Percentiles rank a stretch among this genome's conserved stretches.
Evolutionary conservation across 2,113 vertebrate genomes (phyloP).

Genomic region (Alectura lathami): DNA sequence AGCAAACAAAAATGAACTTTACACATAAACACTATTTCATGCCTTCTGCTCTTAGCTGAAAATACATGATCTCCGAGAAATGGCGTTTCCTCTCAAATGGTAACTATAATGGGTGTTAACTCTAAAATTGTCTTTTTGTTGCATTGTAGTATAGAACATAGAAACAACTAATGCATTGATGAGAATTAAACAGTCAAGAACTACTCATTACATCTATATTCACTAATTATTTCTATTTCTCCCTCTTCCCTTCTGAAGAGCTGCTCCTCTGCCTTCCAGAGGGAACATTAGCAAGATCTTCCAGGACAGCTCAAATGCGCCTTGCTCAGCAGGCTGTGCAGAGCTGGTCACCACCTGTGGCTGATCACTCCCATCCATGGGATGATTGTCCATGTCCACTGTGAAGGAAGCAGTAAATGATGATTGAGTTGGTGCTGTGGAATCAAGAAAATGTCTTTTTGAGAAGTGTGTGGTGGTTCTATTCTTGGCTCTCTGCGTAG

Average conservation of each 20-base stretch:
- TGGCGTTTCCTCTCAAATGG: not conserved
- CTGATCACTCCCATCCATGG: not conserved
- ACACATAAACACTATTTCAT: not conserved
- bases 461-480: accelerated
- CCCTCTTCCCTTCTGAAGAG: not conserved
- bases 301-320: not conserved
- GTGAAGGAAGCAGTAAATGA: not conserved
- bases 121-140: not conserved
- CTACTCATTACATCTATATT: not conserved
- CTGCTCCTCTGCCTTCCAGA: not conserved
- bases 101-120: not conserved
- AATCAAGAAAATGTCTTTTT: not conserved
- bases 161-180: not conserved
- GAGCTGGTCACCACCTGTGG: not conserved
- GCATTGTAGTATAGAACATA: not conserved
- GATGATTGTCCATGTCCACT: not conserved
- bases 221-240: not conserved
- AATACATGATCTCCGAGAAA: not conserved
- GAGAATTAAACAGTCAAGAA: not conserved
- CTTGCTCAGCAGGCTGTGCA: not conserved
- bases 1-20: not conserved
- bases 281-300: not conserved
- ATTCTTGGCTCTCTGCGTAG: not conserved
- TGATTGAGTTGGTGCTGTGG: not conserved
- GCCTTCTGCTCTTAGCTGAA: not conserved